Percentiles rank a stretch among this genome's conserved stretches.
Conservation (phyloP, 2,113 vertebrate genomes). For the Alces alces region DNA sequence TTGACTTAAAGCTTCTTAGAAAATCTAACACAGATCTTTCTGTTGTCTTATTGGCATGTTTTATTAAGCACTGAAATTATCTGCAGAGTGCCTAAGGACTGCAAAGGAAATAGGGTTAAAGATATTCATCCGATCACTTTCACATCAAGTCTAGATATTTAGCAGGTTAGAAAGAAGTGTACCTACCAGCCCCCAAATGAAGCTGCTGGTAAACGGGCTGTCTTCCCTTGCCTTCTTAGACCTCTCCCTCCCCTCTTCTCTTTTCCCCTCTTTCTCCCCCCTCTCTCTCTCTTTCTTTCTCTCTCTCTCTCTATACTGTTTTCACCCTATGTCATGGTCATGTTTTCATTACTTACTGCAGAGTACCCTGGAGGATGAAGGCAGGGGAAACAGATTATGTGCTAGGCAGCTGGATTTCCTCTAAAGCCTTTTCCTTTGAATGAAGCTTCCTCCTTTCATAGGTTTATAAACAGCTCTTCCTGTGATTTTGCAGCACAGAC, state of each 20-base stretch:
- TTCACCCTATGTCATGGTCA: background rate
- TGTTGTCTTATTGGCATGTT: background rate
- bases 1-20: background rate
- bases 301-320: background rate
- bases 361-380: background rate
- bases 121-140: background rate
- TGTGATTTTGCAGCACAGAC: constrained; percentile 9
- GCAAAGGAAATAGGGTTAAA: background rate
- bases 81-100: background rate
- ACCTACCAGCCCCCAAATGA: background rate
- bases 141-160: background rate
- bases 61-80: background rate
- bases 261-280: background rate
- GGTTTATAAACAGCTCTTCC: constrained; percentile 14
- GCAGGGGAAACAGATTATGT: background rate
- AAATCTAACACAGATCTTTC: background rate
- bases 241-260: background rate
- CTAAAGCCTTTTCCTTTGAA: background rate
- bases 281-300: background rate
- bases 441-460: background rate
- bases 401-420: background rate
- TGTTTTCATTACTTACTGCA: background rate
- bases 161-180: background rate
- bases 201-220: background rate
- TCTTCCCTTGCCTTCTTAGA: background rate